Base-by-base conservation (phyloP, 37 sponge, comb jelly and placozoan genomes). In the Oopsacas minuta region DNA sequence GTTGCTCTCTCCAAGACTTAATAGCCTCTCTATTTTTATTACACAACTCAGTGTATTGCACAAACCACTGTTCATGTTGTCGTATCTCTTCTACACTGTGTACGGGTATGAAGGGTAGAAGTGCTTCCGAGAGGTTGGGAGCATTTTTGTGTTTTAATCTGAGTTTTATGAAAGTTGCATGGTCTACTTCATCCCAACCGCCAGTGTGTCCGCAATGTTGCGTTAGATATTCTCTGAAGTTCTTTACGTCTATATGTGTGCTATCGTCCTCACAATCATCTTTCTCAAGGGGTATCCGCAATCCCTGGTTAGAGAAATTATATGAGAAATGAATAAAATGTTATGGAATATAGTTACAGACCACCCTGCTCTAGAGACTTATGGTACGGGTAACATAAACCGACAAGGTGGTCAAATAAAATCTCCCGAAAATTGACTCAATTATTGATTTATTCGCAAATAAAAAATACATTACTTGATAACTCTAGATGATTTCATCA, bases 151-250 rank as follows among this genome's bases (percentile, higher is more conserved):
- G 36, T 22, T 38, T 89, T 52, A 5, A 61, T 28, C 85, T 81
- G 32, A 85, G 36, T 53, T 82, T 91, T 1, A 93, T 37, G 53
- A 93, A 96, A 0, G 87, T 84, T 3, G 90, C 83, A 75, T 96
- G 94, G 81, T 96, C 97, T 37, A 86, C 88, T 20, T 94, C 91
- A 61, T 96, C 94, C 97, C 97, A 96, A 0, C 94, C 97, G 23
- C 92, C 94, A 22, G 84, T 39, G 38, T 88, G 86, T 23, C 94
- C 97, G 17, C 94, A 91, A 32, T 85, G 90, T 46, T 87, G 89
- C 46, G 84, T 81, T 38, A 95, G 87, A 39, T 91, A 95, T n/a
- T 61, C 75, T 61, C 28, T 10, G 75, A 61, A 61, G 3, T 34
- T 10, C 75, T n/a, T 10, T 10, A 61, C 28, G 28, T 61, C 75